A percentile compares a stretch with the other conserved stretches of the same genome.
Conservation (phyloP, 2,888 invertebrate species). For the Atrina japonica region DNA sequence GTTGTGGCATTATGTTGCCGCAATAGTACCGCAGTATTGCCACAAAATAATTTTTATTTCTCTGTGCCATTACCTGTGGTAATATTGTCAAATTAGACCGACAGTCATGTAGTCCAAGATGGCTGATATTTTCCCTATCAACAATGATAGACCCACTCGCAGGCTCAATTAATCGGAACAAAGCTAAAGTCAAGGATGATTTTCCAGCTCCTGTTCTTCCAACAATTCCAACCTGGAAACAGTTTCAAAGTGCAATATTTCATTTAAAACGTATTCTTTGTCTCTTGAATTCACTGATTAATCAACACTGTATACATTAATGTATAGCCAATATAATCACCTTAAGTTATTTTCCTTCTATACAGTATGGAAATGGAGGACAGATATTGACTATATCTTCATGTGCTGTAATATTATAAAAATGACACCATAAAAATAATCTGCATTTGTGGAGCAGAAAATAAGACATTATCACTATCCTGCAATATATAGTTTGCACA, state of each 20-base stretch:
- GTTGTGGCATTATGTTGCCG: no score
- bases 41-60: no score
- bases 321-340: not conserved
- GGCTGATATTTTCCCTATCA: constrained; percentile 37
- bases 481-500: no score
- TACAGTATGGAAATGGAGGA: no score
- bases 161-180: constrained; percentile 48
- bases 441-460: no score
- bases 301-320: not conserved
- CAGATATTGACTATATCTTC: no score
- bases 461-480: no score
- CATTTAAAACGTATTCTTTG: not conserved
- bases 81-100: constrained; percentile 44
- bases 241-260: not conserved
- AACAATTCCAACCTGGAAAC: constrained; percentile 42
- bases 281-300: no score
- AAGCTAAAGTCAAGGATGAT: constrained; percentile 42
- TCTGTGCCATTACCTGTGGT: constrained; percentile 47
- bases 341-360: not conserved
- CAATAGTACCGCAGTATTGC: no score
- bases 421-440: no score
- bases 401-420: no score
- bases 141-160: constrained; percentile 38
- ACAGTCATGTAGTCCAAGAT: constrained; percentile 42
- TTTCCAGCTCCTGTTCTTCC: constrained; percentile 50